These are phyloP conservation scores for Tachysurus fulvidraco DNA, from an alignment of 2,113 vertebrate species.

Conservation along the genomic window DNA sequence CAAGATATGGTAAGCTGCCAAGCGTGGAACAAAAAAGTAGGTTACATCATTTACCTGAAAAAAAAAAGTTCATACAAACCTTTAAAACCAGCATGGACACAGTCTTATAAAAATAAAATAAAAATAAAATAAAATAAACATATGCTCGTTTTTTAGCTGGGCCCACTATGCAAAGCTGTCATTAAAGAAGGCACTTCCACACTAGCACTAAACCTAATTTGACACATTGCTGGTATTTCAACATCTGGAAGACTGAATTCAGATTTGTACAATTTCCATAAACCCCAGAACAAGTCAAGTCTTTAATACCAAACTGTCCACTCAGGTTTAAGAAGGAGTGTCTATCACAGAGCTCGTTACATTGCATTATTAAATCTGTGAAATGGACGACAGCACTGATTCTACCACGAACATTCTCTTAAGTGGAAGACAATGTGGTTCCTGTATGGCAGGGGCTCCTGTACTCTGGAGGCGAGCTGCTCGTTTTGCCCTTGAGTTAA, in stretches of 20 bases:
- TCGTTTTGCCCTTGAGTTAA: constrained; percentile 49
- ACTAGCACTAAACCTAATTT: background rate
- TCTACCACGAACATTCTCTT: constrained; percentile 43
- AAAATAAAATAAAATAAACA: background rate
- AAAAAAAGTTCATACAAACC: constrained; percentile 7
- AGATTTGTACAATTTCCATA: background rate
- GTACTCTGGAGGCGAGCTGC: constrained; percentile 40
- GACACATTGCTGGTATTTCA: constrained; percentile 8
- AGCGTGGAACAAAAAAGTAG: constrained; percentile 60
- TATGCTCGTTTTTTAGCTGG: background rate
- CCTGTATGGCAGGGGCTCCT: constrained; percentile 48
- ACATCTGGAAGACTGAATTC: constrained; percentile 7
- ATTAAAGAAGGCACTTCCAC: background rate
- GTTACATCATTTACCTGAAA: constrained; percentile 38
- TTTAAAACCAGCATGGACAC: constrained; percentile 19
- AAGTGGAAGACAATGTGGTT: constrained; percentile 42
- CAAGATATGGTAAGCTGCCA: constrained; percentile 64
- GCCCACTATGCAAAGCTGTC: background rate
- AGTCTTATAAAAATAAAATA: background rate
- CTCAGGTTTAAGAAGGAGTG: constrained; percentile 13
- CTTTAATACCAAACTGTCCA: constrained; percentile 26
- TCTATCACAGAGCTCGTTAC: background rate
- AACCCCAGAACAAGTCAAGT: constrained; percentile 21
- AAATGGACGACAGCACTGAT: constrained; percentile 29
- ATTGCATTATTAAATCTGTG: constrained; percentile 44